These are phyloP conservation scores for Coregonus ussuriensis DNA, from an alignment of 2,797 vertebrate genomes.

Conservation along the genomic window DNA sequence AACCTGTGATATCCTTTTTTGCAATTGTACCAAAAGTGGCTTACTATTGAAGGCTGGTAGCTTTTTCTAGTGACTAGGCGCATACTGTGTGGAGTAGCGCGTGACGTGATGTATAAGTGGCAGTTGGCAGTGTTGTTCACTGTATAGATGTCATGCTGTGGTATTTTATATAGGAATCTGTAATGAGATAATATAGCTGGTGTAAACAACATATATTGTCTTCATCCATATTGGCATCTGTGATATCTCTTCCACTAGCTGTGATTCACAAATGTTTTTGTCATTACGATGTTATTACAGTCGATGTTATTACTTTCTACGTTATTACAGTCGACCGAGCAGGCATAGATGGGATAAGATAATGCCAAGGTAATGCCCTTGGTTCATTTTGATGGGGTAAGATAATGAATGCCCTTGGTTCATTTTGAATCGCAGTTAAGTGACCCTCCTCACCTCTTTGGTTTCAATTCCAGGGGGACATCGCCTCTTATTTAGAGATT, in stretches of 20 bases:
- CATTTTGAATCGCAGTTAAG: not conserved
- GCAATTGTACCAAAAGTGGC: slow-evolving; percentile 99
- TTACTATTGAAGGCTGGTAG: slow-evolving; percentile 92
- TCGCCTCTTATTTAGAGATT: not conserved
- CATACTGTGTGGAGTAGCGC: slow-evolving; percentile 79
- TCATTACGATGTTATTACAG: slow-evolving; percentile 43
- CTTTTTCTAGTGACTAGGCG: slow-evolving; percentile 85
- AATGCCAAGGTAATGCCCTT: not conserved
- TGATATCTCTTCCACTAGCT: slow-evolving; percentile 68
- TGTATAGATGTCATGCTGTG: slow-evolving; percentile 83
- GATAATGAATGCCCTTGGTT: not conserved
- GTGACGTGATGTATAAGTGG: slow-evolving; percentile 85
- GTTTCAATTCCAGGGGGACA: slow-evolving; percentile 21
- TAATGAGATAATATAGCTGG: slow-evolving; percentile 77
- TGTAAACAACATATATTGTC: slow-evolving; percentile 79
- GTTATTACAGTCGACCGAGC: slow-evolving; percentile 61
- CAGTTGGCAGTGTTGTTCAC: slow-evolving; percentile 82
- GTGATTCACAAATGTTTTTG: slow-evolving; percentile 66
- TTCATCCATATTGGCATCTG: slow-evolving; percentile 73
- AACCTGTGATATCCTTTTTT: slow-evolving; percentile 92
- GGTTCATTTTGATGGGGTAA: not conserved
- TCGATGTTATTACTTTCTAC: slow-evolving; percentile 48
- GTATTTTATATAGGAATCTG: slow-evolving; percentile 64
- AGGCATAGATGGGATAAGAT: slow-evolving; percentile 42
- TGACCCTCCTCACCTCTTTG: not conserved